Base-by-base conservation (phyloP, 2,797 vertebrate species). In the Leptodactylus fallax region DNA sequence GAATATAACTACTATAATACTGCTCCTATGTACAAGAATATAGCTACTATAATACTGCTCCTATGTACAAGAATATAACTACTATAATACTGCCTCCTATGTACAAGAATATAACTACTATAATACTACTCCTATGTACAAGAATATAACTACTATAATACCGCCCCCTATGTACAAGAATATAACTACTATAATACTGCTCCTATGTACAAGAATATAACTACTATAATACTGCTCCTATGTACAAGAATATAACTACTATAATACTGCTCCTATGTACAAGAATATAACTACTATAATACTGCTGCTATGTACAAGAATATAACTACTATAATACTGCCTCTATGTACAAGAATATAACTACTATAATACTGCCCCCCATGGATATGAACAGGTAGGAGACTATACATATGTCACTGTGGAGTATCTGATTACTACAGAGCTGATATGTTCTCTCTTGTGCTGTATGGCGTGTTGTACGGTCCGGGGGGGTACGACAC, bases 251-350 rank as follows among this genome's bases (percentile, higher is more conserved):
- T 69, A 69, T 27, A 69, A 69, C 25, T 27, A 27, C 65, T 69
- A 69, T 69, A 14, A 69, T 14, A 69, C 65, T 65, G 60, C 63
- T 12, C 63, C 63, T 65, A 65, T 65, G 10, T 65, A 65, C 63
- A 65, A 69, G 65, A 69, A 69, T 69, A 69, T 65, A 69, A 69
- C 65, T 69, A 69, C 65, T 69, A 69, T 69, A 69, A 69, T 27
- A 69, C 65, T 27, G 61, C 65, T 5, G 12, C 65, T 12, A 67
- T 12, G 12, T 67, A 71, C 67, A 71, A 45, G 67, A 71, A 71
- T 71, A 71, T 71, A 71, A 36, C 67, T 71, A 71, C 67, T 71
- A 71, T 36, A 71, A 71, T n/a, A n/a, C n/a, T n/a, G n/a, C n/a
- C n/a, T n/a, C n/a, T n/a, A n/a, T n/a, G n/a, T n/a, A n/a, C n/a